phyloP scores from a whole-genome alignment of 2,113 vertebrate species.

The Salminus brasiliensis region DNA sequence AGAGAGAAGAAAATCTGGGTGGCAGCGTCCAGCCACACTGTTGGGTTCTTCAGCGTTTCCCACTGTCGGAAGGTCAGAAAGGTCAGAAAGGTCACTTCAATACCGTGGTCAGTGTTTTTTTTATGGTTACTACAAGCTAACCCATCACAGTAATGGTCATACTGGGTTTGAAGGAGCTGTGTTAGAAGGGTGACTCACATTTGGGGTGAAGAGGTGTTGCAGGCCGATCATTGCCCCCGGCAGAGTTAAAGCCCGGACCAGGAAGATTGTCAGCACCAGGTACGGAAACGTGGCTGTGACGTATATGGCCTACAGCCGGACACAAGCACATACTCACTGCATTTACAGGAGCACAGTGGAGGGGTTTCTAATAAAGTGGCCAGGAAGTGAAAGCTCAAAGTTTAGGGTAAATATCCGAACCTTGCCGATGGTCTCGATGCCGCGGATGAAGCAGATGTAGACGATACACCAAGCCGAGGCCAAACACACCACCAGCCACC shows the following conservation, averaged over 20 bases:
- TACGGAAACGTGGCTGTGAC: slow-evolving; percentile 88
- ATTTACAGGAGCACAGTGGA: too few relatives aligned
- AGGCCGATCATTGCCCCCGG: slow-evolving; percentile 84
- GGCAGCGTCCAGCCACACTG: slow-evolving; percentile 89
- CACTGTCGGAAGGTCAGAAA: slow-evolving; percentile 70
- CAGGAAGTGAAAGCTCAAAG: slow-evolving; percentile 60
- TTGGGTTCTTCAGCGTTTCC: slow-evolving; percentile 78
- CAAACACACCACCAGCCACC: slow-evolving; percentile 77
- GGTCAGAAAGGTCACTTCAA: too few relatives aligned
- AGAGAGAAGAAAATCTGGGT: slow-evolving; percentile 90
- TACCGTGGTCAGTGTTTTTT: too few relatives aligned
- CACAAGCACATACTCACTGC: neutral
- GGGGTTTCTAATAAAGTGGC: too few relatives aligned
- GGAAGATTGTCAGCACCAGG: slow-evolving; percentile 85
- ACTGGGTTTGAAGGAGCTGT: too few relatives aligned
- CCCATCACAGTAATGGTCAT: too few relatives aligned
- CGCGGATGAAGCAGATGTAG: slow-evolving; percentile 79
- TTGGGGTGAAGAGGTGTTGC: slow-evolving; percentile 85
- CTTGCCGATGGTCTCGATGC: slow-evolving; percentile 84
- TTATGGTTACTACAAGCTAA: too few relatives aligned
- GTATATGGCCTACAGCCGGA: slow-evolving; percentile 80
- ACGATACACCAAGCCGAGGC: slow-evolving; percentile 75
- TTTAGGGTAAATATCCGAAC: slow-evolving; percentile 52
- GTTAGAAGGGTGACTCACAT: slow-evolving; percentile 71
- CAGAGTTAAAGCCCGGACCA: slow-evolving; percentile 83